Conservation (phyloP, 2,888 invertebrate genomes). For the Lasioglossum leucozonium region DNA sequence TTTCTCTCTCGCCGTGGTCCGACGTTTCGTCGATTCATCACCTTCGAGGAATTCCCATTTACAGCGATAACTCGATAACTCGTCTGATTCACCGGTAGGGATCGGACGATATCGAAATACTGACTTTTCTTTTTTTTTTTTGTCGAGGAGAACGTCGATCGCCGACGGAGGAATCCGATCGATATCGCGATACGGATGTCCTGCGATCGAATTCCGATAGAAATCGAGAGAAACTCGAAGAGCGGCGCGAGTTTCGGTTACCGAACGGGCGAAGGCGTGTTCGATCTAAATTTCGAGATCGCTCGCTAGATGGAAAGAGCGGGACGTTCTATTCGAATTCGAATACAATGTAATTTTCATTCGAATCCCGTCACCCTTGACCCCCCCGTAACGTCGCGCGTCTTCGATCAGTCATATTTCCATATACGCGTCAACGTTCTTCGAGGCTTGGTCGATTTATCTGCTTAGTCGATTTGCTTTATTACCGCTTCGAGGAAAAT, state of each 20-base stretch:
- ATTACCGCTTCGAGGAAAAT: background rate
- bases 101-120: background rate
- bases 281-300: conserved; percentile 33
- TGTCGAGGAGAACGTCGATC: background rate
- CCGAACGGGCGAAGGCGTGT: conserved; percentile 11
- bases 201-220: conserved; percentile 2
- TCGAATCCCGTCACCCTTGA: background rate
- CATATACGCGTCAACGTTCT: background rate
- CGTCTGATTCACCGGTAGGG: conserved; percentile 11
- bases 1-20: background rate
- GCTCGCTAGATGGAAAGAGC: conserved; percentile 2
- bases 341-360: background rate
- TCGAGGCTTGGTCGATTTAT: background rate
- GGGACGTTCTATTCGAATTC: background rate
- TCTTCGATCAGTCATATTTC: background rate
- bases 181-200: background rate
- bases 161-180: background rate
- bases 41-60: conserved; percentile 40
- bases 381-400: background rate
- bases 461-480: background rate
- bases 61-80: conserved; percentile 1
- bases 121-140: too few relatives aligned
- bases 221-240: conserved; percentile 9
- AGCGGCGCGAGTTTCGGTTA: conserved; percentile 6
- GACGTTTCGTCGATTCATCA: conserved; percentile 53